These are phyloP conservation scores for Siderastrea radians DNA, from an alignment of 92 coral and sea anemone species.

Conservation along the genomic window DNA sequence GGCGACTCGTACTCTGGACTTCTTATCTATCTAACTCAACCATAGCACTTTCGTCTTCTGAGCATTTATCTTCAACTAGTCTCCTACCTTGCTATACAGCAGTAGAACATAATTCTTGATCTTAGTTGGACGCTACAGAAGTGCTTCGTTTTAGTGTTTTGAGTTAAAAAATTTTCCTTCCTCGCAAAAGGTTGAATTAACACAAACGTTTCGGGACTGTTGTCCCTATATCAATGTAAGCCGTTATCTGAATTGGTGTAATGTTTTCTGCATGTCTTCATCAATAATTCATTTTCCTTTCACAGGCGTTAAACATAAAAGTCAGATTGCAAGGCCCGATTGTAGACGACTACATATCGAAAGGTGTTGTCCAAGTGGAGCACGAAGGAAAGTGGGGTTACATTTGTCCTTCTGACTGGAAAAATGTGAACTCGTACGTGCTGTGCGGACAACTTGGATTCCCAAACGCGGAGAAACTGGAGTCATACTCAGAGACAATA, in stretches of 20 bases:
- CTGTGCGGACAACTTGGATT: constrained; percentile 97
- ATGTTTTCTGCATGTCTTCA: background rate
- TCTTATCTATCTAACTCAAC: no score
- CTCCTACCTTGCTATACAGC: no score
- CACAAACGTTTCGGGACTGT: no score
- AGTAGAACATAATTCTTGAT: no score
- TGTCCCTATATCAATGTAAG: no score
- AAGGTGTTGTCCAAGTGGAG: constrained; percentile 80
- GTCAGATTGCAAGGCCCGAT: constrained; percentile 80
- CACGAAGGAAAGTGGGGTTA: constrained; percentile 76
- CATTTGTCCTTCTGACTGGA: constrained; percentile 89
- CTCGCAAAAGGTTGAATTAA: no score
- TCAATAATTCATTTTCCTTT: background rate
- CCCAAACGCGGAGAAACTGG: constrained; percentile 53
- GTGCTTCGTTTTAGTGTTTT: no score
- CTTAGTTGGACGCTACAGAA: no score
- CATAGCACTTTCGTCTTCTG: no score
- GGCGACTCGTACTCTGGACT: no score
- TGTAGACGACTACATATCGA: constrained; percentile 75
- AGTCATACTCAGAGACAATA: constrained; percentile 1
- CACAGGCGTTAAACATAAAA: constrained; percentile 24
- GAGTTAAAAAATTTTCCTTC: no score
- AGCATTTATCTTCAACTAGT: no score
- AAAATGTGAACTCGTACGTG: constrained; percentile 72
- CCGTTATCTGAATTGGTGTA: background rate